These are phyloP conservation scores for Apotomis capreana DNA, from an alignment of 2,888 invertebrate genomes.

Conservation along the genomic window DNA sequence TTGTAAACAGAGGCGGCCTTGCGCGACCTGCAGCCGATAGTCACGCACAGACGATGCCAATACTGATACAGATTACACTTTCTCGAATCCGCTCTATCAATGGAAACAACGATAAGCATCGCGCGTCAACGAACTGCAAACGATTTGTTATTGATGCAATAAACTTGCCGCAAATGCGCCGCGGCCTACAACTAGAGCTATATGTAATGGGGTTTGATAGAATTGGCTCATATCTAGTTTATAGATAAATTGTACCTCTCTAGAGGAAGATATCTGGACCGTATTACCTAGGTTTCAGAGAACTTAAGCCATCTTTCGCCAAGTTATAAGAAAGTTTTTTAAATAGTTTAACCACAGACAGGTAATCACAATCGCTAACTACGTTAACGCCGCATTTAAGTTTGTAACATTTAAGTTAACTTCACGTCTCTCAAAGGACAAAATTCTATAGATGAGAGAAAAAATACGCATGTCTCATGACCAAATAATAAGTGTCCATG, in stretches of 20 bases:
- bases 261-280: too few relatives aligned
- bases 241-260: too few relatives aligned
- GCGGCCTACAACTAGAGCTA: neutral
- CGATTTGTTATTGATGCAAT: slow-evolving; percentile 23
- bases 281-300: neutral
- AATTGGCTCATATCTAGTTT: neutral
- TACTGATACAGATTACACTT: slow-evolving; percentile 59
- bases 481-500: neutral
- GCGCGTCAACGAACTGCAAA: slow-evolving; percentile 55
- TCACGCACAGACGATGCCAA: slow-evolving; percentile 69
- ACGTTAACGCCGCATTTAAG: neutral
- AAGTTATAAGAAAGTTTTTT: slow-evolving; percentile 6
- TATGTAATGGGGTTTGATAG: neutral
- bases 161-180: slow-evolving; percentile 10
- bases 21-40: slow-evolving; percentile 57
- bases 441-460: too few relatives aligned
- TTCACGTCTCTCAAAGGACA: neutral
- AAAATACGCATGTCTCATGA: too few relatives aligned
- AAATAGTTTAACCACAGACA: slow-evolving; percentile 7
- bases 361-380: slow-evolving; percentile 2
- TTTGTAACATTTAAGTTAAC: neutral
- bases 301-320: slow-evolving; percentile 6
- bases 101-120: slow-evolving; percentile 67
- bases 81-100: slow-evolving; percentile 65
- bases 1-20: slow-evolving; percentile 81